Conservation (phyloP, 2,113 vertebrate genomes). For the Pseudorasbora parva region DNA sequence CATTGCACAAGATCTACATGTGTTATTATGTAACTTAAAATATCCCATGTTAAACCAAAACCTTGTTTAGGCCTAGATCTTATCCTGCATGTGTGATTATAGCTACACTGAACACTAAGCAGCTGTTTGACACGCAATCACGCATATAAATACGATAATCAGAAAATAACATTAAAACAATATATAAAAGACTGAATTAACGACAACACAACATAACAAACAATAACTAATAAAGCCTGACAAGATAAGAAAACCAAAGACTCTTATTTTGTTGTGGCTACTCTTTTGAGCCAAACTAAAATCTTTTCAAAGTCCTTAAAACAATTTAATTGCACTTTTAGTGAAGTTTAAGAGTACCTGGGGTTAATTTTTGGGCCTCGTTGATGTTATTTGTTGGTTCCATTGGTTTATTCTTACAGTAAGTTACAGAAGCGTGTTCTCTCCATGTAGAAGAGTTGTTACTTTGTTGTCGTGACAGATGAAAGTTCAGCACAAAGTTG, state of each 20-base stretch:
- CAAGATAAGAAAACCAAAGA: neutral
- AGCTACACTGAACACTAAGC: neutral
- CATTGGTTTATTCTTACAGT: conserved; percentile 10
- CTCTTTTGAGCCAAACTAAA: neutral
- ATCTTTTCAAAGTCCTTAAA: neutral
- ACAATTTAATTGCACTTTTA: neutral
- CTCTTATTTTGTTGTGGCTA: conserved; percentile 26
- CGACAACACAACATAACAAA: neutral
- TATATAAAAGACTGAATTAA: neutral
- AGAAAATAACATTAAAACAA: neutral
- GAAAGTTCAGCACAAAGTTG: conserved; percentile 8
- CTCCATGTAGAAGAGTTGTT: neutral
- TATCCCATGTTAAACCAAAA: neutral
- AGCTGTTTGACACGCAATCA: neutral
- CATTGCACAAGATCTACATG: neutral
- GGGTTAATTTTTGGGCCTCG: neutral
- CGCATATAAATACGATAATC: neutral
- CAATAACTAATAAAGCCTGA: neutral
- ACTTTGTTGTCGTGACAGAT: conserved; percentile 12
- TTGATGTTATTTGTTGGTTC: neutral
- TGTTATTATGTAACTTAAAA: neutral
- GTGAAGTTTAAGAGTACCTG: neutral
- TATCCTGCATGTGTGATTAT: neutral
- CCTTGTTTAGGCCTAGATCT: neutral
- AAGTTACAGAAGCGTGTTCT: neutral